Conservation (phyloP, 2,888 invertebrate species). For the Chydorus sphaericus region DNA sequence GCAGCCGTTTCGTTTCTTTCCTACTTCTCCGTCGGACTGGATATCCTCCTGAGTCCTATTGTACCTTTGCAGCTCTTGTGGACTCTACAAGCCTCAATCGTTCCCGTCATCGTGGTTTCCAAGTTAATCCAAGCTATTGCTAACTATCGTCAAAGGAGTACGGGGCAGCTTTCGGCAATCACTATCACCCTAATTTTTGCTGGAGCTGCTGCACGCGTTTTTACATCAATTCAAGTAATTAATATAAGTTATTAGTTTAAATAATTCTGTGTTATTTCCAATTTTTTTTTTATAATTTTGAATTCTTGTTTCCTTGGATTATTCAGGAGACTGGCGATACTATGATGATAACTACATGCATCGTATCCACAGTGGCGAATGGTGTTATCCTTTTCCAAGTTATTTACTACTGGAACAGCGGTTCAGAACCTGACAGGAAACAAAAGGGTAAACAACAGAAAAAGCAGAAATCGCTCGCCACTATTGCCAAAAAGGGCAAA, state of each 20-base stretch:
- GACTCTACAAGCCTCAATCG: slow-evolving; percentile 67
- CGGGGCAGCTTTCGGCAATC: slow-evolving; percentile 85
- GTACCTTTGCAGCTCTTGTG: slow-evolving; percentile 60
- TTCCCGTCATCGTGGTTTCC: slow-evolving; percentile 70
- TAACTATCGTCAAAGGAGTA: slow-evolving; percentile 75
- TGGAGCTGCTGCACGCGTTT: slow-evolving; percentile 84
- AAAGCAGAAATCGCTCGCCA: too few relatives aligned
- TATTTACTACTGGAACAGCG: slow-evolving; percentile 51
- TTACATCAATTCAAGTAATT: slow-evolving; percentile 95
- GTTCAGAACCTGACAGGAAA: too few relatives aligned
- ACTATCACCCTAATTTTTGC: slow-evolving; percentile 73
- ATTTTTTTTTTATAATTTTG: too few relatives aligned
- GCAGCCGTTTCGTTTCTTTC: slow-evolving; percentile 47
- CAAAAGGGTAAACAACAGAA: not conserved
- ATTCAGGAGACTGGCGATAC: slow-evolving; percentile 94
- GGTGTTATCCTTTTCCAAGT: slow-evolving; percentile 70
- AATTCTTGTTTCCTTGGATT: too few relatives aligned
- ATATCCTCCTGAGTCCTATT: slow-evolving; percentile 51
- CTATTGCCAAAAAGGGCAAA: slow-evolving; percentile 2
- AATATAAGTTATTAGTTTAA: too few relatives aligned
- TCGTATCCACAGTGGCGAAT: slow-evolving; percentile 53
- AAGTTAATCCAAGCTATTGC: slow-evolving; percentile 72
- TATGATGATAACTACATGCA: slow-evolving; percentile 68
- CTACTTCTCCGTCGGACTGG: slow-evolving; percentile 43
- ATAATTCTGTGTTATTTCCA: too few relatives aligned